phyloP scores from a whole-genome alignment of 2,113 vertebrate species.

The Taurulus bubalis region DNA sequence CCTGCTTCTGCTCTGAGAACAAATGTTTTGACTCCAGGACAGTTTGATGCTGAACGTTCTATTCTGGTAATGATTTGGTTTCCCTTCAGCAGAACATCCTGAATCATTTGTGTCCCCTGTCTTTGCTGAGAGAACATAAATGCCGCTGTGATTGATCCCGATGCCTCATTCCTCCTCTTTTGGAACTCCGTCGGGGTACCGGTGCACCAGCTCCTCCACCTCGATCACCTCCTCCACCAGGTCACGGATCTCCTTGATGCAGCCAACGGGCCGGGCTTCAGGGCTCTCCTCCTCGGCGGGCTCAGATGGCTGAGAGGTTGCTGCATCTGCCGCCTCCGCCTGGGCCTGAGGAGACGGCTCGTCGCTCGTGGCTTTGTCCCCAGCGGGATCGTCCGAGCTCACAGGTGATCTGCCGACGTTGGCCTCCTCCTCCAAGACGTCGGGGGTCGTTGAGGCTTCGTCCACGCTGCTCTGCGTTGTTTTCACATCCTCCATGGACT shows the following conservation, averaged over 20 bases:
- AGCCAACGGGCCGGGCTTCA: constrained; percentile 49
- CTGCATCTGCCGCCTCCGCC: background rate
- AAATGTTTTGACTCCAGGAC: background rate
- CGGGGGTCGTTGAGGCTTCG: constrained; percentile 34
- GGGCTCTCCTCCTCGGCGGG: constrained; percentile 11
- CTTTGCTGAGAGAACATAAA: background rate
- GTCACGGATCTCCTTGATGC: constrained; percentile 75
- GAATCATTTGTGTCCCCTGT: background rate
- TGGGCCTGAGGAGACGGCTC: background rate
- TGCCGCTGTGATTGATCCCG: background rate
- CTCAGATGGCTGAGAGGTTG: background rate
- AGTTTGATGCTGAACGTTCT: background rate
- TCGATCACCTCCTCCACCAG: constrained; percentile 79
- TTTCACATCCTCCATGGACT: constrained; percentile 23
- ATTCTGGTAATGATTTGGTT: background rate
- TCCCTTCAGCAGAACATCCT: background rate
- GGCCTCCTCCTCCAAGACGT: constrained; percentile 1
- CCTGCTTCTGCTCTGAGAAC: background rate
- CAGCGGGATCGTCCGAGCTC: constrained; percentile 2
- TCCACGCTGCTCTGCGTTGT: background rate
- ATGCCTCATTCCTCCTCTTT: constrained; percentile 35
- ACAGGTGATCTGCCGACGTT: background rate
- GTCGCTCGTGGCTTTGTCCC: background rate
- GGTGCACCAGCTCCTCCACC: constrained; percentile 71
- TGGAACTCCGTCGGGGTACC: constrained; percentile 26